These are phyloP conservation scores for Vanessa tameamea DNA, from an alignment of 1,140 invertebrate genomes.

Conservation along the genomic window DNA sequence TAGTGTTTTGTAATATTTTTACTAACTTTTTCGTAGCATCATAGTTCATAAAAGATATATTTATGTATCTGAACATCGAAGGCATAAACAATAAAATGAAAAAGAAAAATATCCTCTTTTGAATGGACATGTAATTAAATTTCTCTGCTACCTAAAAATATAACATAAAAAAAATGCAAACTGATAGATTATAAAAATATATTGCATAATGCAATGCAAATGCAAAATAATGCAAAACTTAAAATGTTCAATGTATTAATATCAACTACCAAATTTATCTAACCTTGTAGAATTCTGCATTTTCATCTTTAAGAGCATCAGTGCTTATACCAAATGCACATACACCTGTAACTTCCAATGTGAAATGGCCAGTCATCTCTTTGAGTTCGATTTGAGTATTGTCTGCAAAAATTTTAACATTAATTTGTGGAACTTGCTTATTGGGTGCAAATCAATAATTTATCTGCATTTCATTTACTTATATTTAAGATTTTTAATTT, in stretches of 20 bases:
- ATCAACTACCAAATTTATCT: background rate
- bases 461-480: too few relatives aligned
- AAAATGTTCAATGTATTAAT: too few relatives aligned
- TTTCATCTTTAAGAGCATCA: conserved; percentile 66
- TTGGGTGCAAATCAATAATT: too few relatives aligned
- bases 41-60: conserved; percentile 45
- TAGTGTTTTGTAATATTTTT: conserved; percentile 38
- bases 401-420: conserved; percentile 45
- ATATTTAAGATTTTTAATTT: too few relatives aligned
- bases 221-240: too few relatives aligned
- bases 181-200: too few relatives aligned
- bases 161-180: background rate
- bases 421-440: too few relatives aligned
- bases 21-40: conserved; percentile 32
- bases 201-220: too few relatives aligned
- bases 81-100: conserved; percentile 58
- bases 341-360: conserved; percentile 75
- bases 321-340: conserved; percentile 79
- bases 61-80: conserved; percentile 40
- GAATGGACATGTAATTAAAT: conserved; percentile 59
- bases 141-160: conserved; percentile 67
- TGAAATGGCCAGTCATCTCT: conserved; percentile 71
- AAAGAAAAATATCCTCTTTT: conserved; percentile 56
- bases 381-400: conserved; percentile 73
- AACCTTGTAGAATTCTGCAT: conserved; percentile 73